phyloP scores from a whole-genome alignment of 1,140 invertebrate species.

The Cherax destructor region DNA sequence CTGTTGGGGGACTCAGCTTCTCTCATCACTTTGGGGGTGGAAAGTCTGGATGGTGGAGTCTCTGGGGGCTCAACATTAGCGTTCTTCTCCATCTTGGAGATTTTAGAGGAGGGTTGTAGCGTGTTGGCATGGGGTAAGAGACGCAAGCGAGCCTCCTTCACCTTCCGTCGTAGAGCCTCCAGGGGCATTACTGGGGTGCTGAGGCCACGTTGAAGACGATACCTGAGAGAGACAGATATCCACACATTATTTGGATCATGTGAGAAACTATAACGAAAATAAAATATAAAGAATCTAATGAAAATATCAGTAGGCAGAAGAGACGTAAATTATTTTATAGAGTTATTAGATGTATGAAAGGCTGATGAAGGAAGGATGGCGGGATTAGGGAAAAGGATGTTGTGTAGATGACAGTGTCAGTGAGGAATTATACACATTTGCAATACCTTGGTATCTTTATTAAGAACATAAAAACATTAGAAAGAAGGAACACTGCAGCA shows the following conservation, averaged over 20 bases:
- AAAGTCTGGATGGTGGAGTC: neutral
- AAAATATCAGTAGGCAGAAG: too few relatives aligned
- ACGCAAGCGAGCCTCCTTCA: slow-evolving; percentile 46
- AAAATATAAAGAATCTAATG: too few relatives aligned
- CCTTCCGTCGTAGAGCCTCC: slow-evolving; percentile 52
- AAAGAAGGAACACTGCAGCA: too few relatives aligned
- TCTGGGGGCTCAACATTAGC: neutral
- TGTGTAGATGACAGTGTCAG: too few relatives aligned
- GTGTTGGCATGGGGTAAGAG: slow-evolving; percentile 40
- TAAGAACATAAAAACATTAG: too few relatives aligned
- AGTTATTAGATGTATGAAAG: too few relatives aligned
- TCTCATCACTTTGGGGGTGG: slow-evolving; percentile 1
- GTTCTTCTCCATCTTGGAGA: neutral
- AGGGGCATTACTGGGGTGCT: slow-evolving; percentile 37
- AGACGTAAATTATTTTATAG: too few relatives aligned
- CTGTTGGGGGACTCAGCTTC: neutral
- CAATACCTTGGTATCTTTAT: too few relatives aligned
- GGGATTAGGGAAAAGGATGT: too few relatives aligned
- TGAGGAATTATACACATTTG: too few relatives aligned
- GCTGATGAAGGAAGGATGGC: too few relatives aligned
- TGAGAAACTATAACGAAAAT: neutral
- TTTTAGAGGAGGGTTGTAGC: slow-evolving; percentile 18
- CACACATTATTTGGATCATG: neutral
- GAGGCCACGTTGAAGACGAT: slow-evolving; percentile 28
- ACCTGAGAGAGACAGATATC: slow-evolving; percentile 12